phyloP scores from a whole-genome alignment of 2,113 vertebrate genomes.

The Coregonus clupeaformis region DNA sequence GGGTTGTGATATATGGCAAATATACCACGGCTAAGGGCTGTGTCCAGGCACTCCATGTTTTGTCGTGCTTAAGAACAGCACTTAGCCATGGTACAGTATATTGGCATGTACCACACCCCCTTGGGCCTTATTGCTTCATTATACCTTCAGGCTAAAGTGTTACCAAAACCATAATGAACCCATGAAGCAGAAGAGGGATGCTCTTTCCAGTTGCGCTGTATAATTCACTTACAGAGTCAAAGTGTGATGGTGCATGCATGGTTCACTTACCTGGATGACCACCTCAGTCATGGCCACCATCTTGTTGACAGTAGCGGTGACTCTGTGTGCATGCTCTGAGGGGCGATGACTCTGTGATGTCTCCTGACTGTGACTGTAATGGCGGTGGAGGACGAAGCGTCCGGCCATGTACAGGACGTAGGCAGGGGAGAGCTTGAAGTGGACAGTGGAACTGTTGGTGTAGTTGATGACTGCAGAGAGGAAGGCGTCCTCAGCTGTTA shows the following conservation, averaged over 20 bases:
- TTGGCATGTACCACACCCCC: no score
- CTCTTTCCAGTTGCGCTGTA: no score
- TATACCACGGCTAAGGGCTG: no score
- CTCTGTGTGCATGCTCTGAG: slow-evolving; percentile 72
- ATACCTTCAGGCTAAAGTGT: no score
- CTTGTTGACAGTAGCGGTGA: slow-evolving; percentile 80
- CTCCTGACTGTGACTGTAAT: slow-evolving; percentile 71
- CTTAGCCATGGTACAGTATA: no score
- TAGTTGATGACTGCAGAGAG: slow-evolving; percentile 90
- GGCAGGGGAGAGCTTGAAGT: slow-evolving; percentile 90
- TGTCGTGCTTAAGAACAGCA: no score
- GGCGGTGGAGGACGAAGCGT: slow-evolving; percentile 81
- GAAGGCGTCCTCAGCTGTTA: slow-evolving; percentile 86
- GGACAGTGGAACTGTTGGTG: slow-evolving; percentile 90
- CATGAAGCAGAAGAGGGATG: no score
- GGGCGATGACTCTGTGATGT: slow-evolving; percentile 64
- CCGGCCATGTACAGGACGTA: slow-evolving; percentile 85
- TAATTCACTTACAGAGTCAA: background rate
- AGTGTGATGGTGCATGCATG: background rate
- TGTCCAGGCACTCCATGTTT: no score
- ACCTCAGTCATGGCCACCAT: slow-evolving; percentile 88
- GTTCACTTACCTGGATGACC: slow-evolving; percentile 86
- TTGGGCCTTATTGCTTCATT: no score
- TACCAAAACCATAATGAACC: no score
- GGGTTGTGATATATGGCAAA: no score